Evolutionary conservation across 2,888 invertebrate species (phyloP).

Genomic region (Nasonia oneida): DNA sequence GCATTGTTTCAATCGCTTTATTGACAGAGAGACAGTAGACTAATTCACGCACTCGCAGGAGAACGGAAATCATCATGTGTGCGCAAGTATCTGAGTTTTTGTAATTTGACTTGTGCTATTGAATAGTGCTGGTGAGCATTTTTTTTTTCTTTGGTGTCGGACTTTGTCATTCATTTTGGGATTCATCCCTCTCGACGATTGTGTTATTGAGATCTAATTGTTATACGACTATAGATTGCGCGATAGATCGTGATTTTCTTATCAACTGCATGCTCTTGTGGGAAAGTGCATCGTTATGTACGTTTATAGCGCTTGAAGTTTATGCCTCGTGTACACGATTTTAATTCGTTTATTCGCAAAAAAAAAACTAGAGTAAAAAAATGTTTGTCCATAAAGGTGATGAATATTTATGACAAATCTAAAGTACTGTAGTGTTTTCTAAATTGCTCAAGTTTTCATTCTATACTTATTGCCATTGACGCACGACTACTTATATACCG

Average conservation of each 20-base stretch:
- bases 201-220: not conserved
- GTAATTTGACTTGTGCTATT: not conserved
- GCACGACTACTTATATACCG: not conserved
- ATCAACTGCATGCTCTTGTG: not conserved
- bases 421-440: too few species aligned
- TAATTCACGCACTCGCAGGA: slow-evolving; percentile 29
- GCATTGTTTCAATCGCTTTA: slow-evolving; percentile 44
- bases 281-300: not conserved
- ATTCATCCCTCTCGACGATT: not conserved
- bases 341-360: not conserved
- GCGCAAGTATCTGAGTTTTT: slow-evolving; percentile 51
- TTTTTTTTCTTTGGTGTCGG: not conserved
- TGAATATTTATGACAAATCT: too few species aligned
- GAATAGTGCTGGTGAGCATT: not conserved
- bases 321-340: too few species aligned
- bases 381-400: too few species aligned
- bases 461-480: not conserved
- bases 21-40: slow-evolving; percentile 21
- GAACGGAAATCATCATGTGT: slow-evolving; percentile 47
- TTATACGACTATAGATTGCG: not conserved
- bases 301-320: not conserved
- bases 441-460: not conserved
- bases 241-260: not conserved
- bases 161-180: not conserved
- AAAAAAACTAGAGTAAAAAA: too few species aligned